Evolutionary conservation across 2,113 vertebrate species (phyloP).

Genomic region (Alligator mississippiensis): DNA sequence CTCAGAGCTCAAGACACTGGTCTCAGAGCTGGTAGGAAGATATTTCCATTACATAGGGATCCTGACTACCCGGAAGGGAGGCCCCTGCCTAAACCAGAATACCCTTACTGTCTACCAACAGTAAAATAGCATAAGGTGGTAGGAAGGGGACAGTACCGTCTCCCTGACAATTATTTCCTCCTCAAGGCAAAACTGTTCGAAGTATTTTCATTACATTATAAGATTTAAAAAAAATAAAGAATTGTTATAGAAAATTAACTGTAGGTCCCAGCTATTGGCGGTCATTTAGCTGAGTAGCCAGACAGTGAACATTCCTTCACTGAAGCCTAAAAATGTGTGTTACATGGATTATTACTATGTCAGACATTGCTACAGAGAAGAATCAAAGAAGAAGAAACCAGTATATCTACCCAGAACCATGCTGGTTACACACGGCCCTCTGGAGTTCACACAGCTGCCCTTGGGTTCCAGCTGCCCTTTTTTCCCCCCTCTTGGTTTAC

Average conservation of each 20-base stretch:
- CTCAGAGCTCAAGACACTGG: too few species aligned
- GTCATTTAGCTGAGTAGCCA: conserved; percentile 50
- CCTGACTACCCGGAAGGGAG: too few species aligned
- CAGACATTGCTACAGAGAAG: accelerated
- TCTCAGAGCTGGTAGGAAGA: too few species aligned
- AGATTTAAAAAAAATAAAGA: conserved; percentile 15
- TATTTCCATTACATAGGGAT: too few species aligned
- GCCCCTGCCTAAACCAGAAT: too few species aligned
- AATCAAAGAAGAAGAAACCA: background rate
- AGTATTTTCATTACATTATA: background rate
- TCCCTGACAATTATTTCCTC: background rate
- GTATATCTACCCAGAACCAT: background rate
- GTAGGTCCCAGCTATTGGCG: background rate
- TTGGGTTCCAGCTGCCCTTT: accelerated
- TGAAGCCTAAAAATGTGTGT: conserved; percentile 5
- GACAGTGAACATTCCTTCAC: conserved; percentile 42
- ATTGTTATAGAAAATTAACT: conserved; percentile 59
- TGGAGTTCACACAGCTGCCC: background rate
- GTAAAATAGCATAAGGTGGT: background rate
- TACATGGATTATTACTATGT: background rate
- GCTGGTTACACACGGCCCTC: background rate
- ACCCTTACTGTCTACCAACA: too few species aligned
- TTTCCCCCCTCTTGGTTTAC: background rate
- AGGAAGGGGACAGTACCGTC: background rate
- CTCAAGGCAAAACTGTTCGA: background rate